A percentile compares a stretch with the other conserved stretches of the same genome.
phyloP scores from a whole-genome alignment of 2,113 vertebrate species.

The Tapirus terrestris region DNA sequence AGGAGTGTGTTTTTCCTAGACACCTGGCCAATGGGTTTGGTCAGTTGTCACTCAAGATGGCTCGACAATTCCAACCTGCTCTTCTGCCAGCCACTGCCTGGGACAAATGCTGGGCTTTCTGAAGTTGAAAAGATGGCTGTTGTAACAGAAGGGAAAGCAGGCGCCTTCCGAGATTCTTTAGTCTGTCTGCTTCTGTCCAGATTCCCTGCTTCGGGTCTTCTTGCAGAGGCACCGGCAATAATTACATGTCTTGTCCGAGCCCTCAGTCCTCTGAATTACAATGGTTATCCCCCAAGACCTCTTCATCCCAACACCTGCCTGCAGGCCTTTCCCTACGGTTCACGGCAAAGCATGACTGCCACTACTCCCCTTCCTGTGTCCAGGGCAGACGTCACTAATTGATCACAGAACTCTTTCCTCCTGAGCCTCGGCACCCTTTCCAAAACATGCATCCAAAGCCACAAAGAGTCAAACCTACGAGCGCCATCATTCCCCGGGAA shows the following conservation, averaged over 20 bases:
- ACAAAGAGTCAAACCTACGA: background rate
- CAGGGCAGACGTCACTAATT: background rate
- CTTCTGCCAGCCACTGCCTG: background rate
- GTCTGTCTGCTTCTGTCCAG: background rate
- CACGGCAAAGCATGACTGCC: background rate
- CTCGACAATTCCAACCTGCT: background rate
- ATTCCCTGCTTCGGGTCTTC: background rate
- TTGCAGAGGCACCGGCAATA: background rate
- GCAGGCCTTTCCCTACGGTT: background rate
- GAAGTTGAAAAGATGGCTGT: background rate
- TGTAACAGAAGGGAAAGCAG: background rate
- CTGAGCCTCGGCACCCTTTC: background rate
- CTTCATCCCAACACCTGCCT: background rate
- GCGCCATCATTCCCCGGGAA: background rate
- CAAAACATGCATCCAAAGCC: background rate
- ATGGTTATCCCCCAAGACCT: background rate
- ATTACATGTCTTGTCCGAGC: background rate
- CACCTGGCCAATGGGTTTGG: background rate
- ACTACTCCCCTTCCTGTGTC: fast-evolving
- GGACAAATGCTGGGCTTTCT: background rate
- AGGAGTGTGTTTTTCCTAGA: background rate
- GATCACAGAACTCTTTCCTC: background rate
- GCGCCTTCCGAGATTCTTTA: background rate
- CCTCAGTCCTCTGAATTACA: background rate
- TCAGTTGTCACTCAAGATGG: background rate